Evolutionary conservation across 2,888 invertebrate genomes (phyloP), one percentile per base, ranked within the genome.

Genomic region (Sepiola atlantica): DNA sequence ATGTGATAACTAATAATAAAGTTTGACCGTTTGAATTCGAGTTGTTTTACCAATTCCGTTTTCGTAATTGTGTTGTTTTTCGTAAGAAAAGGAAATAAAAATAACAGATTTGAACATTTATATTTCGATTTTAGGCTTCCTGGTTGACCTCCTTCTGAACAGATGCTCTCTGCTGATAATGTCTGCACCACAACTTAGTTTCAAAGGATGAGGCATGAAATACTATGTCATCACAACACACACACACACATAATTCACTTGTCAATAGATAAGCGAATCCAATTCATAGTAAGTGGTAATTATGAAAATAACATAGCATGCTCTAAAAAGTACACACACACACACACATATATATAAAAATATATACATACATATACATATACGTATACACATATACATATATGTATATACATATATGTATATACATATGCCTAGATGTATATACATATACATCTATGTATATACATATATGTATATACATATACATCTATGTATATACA

Each of bases 161-260:
- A 77, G 77, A 77, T 77, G 77, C 77, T 77, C 77, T n/a, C n/a
- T 77, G 77, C 77, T 77, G 77, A 32, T 77, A 77, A 77, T n/a
- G n/a, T n/a, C 16, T 77, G 77, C 4, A 32, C 12, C 4, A 32
- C 12, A 77, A 77, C 77, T n/a, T 28, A 77, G n/a, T 77, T 14
- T 77, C 77, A 77, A 16, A 0, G 0, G 77, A 77, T n/a, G 28
- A 6, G 77, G 18, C 77, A 61, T 16, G 61, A 20, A 28, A 8
- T 61, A 61, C 21, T 61, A 28, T 8, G 61, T 61, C 61, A 61
- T 61, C 61, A 28, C 28, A 32, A 32, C 77, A 32, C n/a, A 77
- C 77, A n/a, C 77, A 16, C 0, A 12, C 0, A n/a, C 3, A n/a
- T 3, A n/a, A 45, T 8, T 8, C 8, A 45, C 8, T 45, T 45